These are phyloP conservation scores for Drosophila simulans DNA, from an alignment of 1,140 invertebrate genomes.

Conservation along the genomic window DNA sequence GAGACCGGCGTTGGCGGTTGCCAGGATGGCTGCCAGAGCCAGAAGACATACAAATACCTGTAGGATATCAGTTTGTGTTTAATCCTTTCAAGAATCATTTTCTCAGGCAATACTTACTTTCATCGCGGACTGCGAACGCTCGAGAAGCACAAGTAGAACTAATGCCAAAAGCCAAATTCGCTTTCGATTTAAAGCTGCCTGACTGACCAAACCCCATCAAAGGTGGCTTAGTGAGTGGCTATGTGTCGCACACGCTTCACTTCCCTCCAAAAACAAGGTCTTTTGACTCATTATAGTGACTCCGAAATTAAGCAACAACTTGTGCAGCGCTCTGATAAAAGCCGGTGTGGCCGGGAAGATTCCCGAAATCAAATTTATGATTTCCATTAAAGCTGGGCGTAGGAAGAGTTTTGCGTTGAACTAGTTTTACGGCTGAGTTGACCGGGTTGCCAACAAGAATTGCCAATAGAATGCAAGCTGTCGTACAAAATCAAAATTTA, in stretches of 20 bases:
- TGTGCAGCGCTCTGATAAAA: constrained; percentile 12
- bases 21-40: constrained; percentile 63
- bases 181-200: constrained; percentile 67
- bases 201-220: constrained; percentile 32
- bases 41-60: constrained; percentile 75
- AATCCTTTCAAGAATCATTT: constrained; percentile 24
- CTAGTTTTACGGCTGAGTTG: constrained; percentile 64
- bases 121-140: constrained; percentile 52
- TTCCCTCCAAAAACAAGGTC: constrained; percentile 26
- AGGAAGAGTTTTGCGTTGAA: constrained; percentile 61
- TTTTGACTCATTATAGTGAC: constrained; percentile 14
- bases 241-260: constrained; percentile 33
- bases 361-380: constrained; percentile 67
- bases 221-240: constrained; percentile 44
- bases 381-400: constrained; percentile 55
- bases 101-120: constrained; percentile 60
- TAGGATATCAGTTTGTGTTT: constrained; percentile 9
- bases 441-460: constrained; percentile 25
- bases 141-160: constrained; percentile 62
- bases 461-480: constrained; percentile 7
- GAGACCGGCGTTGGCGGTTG: constrained; percentile 66
- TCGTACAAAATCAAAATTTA: constrained; percentile 9
- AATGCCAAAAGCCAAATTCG: constrained; percentile 59
- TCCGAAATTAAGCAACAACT: constrained; percentile 2
- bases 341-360: constrained; percentile 13